These are phyloP conservation scores for Saccostrea cuccullata DNA, from an alignment of 1,140 invertebrate genomes.

Conservation along the genomic window DNA sequence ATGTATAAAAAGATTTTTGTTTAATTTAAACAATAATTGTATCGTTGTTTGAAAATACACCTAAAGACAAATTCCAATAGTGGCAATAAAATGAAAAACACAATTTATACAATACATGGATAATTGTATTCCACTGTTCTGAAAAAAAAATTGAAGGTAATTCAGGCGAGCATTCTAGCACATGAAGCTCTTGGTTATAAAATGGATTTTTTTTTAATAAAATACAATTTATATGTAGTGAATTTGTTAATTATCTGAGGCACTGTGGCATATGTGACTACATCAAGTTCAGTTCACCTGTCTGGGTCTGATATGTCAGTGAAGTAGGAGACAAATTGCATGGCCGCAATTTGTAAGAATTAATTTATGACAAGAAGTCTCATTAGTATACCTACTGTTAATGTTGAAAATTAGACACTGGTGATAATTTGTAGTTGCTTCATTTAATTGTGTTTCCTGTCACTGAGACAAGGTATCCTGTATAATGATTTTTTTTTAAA, in stretches of 20 bases:
- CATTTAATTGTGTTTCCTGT: neutral
- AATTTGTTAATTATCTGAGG: neutral
- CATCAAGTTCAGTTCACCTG: slow-evolving; percentile 2
- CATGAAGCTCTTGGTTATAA: neutral
- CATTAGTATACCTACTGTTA: neutral
- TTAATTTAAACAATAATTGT: no score
- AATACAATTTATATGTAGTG: neutral
- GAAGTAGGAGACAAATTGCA: slow-evolving; percentile 18
- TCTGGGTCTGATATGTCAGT: neutral
- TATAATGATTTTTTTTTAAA: neutral
- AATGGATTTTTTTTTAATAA: neutral
- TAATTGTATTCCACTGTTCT: no score
- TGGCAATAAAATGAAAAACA: no score
- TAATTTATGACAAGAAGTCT: slow-evolving; percentile 7
- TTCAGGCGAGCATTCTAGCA: no score
- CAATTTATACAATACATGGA: no score
- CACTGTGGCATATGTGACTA: neutral
- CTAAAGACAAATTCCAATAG: no score
- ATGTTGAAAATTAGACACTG: neutral
- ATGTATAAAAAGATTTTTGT: no score
- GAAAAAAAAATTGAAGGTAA: no score
- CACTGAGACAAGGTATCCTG: neutral
- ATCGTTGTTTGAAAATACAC: no score
- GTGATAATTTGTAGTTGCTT: slow-evolving; percentile 16
- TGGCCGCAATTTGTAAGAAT: slow-evolving; percentile 1